phyloP scores from a whole-genome alignment of 2,888 invertebrate species.

The Isoperla grammatica region DNA sequence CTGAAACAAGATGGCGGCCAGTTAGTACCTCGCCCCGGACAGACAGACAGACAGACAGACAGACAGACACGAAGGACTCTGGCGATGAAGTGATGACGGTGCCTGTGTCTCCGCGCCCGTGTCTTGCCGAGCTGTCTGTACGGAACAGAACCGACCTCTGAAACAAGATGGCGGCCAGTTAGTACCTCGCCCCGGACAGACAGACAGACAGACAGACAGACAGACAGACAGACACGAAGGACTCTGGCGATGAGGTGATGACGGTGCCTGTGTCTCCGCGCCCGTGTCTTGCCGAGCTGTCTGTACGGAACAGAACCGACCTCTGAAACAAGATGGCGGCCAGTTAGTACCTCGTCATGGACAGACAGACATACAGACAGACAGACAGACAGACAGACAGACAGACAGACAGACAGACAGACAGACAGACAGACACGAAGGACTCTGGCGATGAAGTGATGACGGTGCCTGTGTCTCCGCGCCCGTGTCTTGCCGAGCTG shows the following conservation, averaged over 20 bases:
- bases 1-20: too few species aligned
- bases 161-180: too few species aligned
- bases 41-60: too few species aligned
- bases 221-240: too few species aligned
- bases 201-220: too few species aligned
- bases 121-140: constrained; percentile 53
- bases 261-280: constrained; percentile 37
- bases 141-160: constrained; percentile 82
- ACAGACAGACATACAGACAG: too few species aligned
- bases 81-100: constrained; percentile 72
- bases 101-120: constrained; percentile 34
- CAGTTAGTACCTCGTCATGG: too few species aligned
- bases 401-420: too few species aligned
- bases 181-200: too few species aligned
- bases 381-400: too few species aligned
- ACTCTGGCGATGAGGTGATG: constrained; percentile 83
- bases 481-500: constrained; percentile 43
- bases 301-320: constrained; percentile 77
- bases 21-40: too few species aligned
- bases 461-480: constrained; percentile 37
- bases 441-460: constrained; percentile 87
- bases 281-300: constrained; percentile 46
- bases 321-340: constrained; percentile 56
- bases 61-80: constrained; percentile 96
- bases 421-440: too few species aligned